Conservation (phyloP, 2,797 vertebrate genomes). For the Delichon dasypus region DNA sequence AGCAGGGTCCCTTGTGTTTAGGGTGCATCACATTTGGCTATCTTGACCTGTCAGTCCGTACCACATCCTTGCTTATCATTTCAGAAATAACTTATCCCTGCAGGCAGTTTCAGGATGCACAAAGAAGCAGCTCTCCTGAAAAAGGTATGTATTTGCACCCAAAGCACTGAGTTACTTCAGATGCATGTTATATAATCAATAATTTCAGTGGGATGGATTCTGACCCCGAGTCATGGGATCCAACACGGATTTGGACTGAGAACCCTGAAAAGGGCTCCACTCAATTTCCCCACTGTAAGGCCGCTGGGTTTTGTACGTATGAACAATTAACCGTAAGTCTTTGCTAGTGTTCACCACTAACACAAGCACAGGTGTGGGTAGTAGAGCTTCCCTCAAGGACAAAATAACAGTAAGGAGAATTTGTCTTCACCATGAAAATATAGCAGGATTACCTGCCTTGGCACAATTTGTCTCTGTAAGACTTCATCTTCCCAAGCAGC, state of each 20-base stretch:
- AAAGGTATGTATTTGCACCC: neutral
- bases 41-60: neutral
- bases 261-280: neutral
- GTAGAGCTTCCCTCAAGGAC: neutral
- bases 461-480: neutral
- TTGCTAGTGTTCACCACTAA: neutral
- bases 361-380: neutral
- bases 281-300: neutral
- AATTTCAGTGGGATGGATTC: neutral
- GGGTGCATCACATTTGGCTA: accelerated
- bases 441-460: neutral
- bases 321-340: neutral
- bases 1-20: neutral
- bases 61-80: neutral
- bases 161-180: neutral
- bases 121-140: neutral
- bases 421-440: neutral
- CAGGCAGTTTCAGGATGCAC: accelerated
- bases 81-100: neutral
- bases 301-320: neutral
- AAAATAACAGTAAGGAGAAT: neutral
- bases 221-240: neutral
- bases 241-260: neutral
- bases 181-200: accelerated
- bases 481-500: neutral